Percentiles rank a stretch among this genome's conserved stretches.
phyloP scores from a whole-genome alignment of 1,140 invertebrate genomes.

The Drosophila eugracilis region DNA sequence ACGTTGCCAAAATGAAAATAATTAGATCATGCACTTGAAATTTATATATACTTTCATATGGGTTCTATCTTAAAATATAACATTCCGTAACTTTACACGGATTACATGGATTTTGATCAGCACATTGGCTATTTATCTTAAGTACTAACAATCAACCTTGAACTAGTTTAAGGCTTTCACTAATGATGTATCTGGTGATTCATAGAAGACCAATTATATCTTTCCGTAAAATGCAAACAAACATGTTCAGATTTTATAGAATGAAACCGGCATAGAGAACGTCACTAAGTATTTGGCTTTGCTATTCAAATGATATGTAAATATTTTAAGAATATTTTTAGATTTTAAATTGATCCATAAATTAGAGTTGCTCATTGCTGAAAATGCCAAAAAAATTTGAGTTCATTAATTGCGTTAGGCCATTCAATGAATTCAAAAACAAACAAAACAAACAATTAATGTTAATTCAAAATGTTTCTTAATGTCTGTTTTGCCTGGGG shows the following conservation, averaged over 20 bases:
- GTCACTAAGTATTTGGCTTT: neutral
- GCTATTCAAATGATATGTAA: neutral
- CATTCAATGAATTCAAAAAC: too few species aligned
- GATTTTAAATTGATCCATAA: constrained; percentile 26
- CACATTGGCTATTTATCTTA: neutral
- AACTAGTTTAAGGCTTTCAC: too few species aligned
- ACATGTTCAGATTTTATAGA: too few species aligned
- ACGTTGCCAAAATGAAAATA: constrained; percentile 6
- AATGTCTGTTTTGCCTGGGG: too few species aligned
- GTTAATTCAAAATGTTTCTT: neutral
- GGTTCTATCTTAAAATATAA: neutral
- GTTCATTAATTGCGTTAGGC: neutral
- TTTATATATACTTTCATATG: neutral
- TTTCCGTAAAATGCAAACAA: neutral
- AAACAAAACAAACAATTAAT: neutral
- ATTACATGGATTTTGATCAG: neutral
- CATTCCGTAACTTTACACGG: neutral
- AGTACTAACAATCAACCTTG: too few species aligned
- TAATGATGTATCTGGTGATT: too few species aligned
- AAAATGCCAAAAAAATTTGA: constrained; percentile 1
- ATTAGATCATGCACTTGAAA: neutral
- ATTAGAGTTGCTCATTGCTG: constrained; percentile 2
- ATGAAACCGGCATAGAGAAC: too few species aligned
- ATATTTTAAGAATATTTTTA: constrained; percentile 20
- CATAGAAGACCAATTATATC: neutral